A percentile compares a stretch with the other conserved stretches of the same genome.
Conservation (phyloP, 2,888 invertebrate species). For the Oasisia sp. region DNA sequence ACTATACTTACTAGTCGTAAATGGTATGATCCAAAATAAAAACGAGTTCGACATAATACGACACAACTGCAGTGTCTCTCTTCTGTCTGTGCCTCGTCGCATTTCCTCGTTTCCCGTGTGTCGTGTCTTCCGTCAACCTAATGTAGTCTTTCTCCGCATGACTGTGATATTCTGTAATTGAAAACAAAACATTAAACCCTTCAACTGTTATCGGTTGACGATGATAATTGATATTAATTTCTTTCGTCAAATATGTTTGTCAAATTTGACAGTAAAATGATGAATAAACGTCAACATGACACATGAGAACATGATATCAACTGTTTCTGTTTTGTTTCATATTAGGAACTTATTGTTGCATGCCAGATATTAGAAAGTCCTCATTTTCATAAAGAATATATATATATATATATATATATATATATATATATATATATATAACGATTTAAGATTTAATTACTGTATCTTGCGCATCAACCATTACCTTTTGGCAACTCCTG, state of each 20-base stretch:
- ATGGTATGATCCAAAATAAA: slow-evolving; percentile 17
- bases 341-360: too few species aligned
- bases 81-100: background rate
- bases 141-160: background rate
- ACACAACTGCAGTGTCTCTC: background rate
- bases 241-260: background rate
- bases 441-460: too few species aligned
- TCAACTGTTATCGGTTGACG: too few species aligned
- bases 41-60: background rate
- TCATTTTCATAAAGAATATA: too few species aligned
- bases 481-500: slow-evolving; percentile 3
- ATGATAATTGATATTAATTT: too few species aligned
- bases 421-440: too few species aligned
- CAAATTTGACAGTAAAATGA: background rate
- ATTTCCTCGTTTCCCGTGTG: background rate
- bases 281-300: background rate
- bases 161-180: background rate
- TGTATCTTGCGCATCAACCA: background rate
- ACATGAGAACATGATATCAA: too few species aligned
- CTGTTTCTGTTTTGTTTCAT: too few species aligned
- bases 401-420: too few species aligned
- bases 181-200: background rate
- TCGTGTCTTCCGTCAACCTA: background rate
- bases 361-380: too few species aligned
- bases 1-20: background rate